Conservation (phyloP, 1,140 invertebrate genomes). For the Diabrotica undecimpunctata region DNA sequence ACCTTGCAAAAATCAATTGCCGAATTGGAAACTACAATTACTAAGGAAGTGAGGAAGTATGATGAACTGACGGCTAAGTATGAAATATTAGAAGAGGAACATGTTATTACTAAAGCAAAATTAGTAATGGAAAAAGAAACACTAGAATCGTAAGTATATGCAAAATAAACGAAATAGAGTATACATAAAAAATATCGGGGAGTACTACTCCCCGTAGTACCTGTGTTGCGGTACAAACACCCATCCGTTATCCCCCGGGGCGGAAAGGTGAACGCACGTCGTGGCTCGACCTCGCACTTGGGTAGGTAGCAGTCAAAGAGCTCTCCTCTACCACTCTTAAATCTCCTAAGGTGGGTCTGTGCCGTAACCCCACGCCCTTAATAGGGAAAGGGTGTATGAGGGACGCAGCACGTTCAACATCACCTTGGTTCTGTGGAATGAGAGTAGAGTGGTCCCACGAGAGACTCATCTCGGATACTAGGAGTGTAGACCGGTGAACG, state of each 20-base stretch:
- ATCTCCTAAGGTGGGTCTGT: too few species aligned
- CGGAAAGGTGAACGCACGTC: too few species aligned
- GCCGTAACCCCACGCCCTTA: too few species aligned
- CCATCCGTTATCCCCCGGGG: constrained; percentile 10
- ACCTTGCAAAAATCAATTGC: constrained; percentile 61
- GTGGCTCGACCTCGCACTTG: too few species aligned
- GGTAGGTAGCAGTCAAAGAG: too few species aligned
- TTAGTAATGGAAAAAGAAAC: constrained; percentile 74
- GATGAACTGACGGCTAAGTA: constrained; percentile 77
- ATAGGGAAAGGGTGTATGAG: too few species aligned
- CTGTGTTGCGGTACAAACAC: neutral
- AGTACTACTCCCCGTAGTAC: neutral
- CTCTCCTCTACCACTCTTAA: too few species aligned
- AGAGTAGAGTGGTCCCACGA: too few species aligned
- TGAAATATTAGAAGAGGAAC: constrained; percentile 78
- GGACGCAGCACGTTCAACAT: too few species aligned
- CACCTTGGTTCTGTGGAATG: too few species aligned
- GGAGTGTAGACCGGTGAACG: too few species aligned
- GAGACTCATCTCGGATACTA: too few species aligned
- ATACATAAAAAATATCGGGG: constrained; percentile 24
- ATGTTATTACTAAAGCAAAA: constrained; percentile 72
- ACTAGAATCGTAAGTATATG: constrained; percentile 52
- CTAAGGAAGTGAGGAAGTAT: constrained; percentile 66
- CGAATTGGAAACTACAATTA: constrained; percentile 66
- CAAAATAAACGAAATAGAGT: neutral